Base-by-base conservation (phyloP, 2,797 vertebrate genomes). In the Pangasius sanitwongsei region DNA sequence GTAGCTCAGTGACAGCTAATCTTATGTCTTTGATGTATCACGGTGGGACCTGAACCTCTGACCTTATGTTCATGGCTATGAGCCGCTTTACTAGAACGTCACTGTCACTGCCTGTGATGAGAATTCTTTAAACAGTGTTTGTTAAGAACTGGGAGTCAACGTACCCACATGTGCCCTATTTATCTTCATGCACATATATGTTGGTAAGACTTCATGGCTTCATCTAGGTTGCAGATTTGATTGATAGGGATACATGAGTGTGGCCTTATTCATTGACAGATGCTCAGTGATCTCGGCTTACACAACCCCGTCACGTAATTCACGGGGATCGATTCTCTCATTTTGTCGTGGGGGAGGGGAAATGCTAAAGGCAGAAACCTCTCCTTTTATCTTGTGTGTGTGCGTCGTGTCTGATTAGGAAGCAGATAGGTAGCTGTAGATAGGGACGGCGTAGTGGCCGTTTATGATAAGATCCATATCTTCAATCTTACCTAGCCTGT, bases 201-300 rank as follows among this genome's bases (percentile, higher is more conserved):
- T 80, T 72, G 34, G 34, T 85, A 69, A 65, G 37, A 72, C 37
- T 74, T 23, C 44, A 44, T 25, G 53, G 18, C 57, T 77, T 77
- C 18, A 90, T 59, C 34, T 82, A 61, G 57, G 72, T 74, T 92
- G 89, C 82, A 88, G 48, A 83, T 57, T 59, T 80, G 85, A 90
- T 91, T 89, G 89, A 91, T 89, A 69, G 85, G 77, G 81, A 81
- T 80, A 77, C 87, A 86, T 88, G 65, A 91, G 83, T 57, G 75
- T 67, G 77, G 78, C 82, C 87, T 90, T 86, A 88, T 88, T 90
- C 88, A 84, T 61, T 88, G 86, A 72, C 67, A 84, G 50, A 87
- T 86, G 84, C 80, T 89, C 85, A 82, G 55, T 83, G 80, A 90
- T 78, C 67, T 90, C 65, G 55, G 89, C 83, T 86, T 87, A 75